Evolutionary conservation across 2,797 vertebrate genomes (phyloP).

Genomic region (Sebastes iracundus): DNA sequence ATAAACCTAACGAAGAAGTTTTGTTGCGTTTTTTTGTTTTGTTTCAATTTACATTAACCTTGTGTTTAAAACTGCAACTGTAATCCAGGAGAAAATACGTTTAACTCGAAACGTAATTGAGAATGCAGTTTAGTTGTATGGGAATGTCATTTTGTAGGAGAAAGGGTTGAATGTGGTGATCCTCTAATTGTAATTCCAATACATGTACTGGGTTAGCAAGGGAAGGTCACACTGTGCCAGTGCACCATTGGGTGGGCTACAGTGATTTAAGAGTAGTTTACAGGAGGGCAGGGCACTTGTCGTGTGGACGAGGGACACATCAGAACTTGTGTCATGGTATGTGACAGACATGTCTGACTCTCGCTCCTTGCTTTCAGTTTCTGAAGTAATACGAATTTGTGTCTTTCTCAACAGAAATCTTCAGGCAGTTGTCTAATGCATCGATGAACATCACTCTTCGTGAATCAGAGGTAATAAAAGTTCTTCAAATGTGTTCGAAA

Average conservation of each 20-base stretch:
- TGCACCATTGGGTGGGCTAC: background rate
- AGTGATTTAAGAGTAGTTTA: too few relatives aligned
- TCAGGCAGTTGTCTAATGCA: conserved; percentile 59
- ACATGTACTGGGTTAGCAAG: too few relatives aligned
- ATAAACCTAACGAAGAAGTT: too few relatives aligned
- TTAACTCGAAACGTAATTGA: too few relatives aligned
- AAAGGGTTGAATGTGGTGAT: too few relatives aligned
- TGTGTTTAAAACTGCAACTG: too few relatives aligned
- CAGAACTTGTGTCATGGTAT: background rate
- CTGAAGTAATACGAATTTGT: background rate
- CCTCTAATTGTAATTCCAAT: too few relatives aligned
- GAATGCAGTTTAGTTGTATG: too few relatives aligned
- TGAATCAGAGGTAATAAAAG: conserved; percentile 61
- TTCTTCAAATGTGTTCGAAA: background rate
- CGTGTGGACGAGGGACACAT: background rate
- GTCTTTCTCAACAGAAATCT: conserved; percentile 71
- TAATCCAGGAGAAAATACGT: too few relatives aligned
- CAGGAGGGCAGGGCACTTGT: background rate
- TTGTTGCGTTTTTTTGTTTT: too few relatives aligned
- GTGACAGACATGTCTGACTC: background rate
- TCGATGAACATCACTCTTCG: conserved; percentile 36
- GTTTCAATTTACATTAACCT: background rate
- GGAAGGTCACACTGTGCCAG: too few relatives aligned
- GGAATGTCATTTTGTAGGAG: too few relatives aligned
- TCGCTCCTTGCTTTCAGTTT: background rate